Percentiles rank a stretch among this genome's conserved stretches.
Evolutionary conservation across 1,140 invertebrate species (phyloP).

Genomic region (Sminthurinus signatus): DNA sequence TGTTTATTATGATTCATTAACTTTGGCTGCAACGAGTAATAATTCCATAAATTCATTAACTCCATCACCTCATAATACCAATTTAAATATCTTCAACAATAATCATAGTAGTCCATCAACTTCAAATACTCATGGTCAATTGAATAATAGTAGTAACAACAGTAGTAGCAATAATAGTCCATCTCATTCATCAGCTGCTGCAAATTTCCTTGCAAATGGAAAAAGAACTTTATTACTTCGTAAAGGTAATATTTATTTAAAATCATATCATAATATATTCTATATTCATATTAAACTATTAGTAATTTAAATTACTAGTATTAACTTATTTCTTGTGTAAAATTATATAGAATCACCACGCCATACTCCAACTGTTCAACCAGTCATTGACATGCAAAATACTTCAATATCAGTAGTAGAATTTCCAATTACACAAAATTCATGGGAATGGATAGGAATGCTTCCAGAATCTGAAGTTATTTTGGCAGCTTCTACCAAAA

Average conservation of each 20-base stretch:
- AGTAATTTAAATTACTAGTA: too few species aligned
- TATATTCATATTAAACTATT: too few species aligned
- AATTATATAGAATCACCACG: constrained; percentile 1
- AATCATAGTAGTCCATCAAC: background rate
- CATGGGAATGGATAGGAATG: constrained; percentile 59
- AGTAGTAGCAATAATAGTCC: constrained; percentile 18
- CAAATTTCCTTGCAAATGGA: constrained; percentile 25
- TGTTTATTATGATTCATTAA: constrained; percentile 10
- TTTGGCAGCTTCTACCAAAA: constrained; percentile 43
- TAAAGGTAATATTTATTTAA: constrained; percentile 12
- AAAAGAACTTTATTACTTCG: constrained; percentile 26
- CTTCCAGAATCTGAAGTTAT: constrained; percentile 51
- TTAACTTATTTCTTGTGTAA: too few species aligned
- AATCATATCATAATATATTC: background rate
- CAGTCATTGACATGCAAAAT: background rate
- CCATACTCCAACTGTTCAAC: background rate
- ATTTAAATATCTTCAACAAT: too few species aligned
- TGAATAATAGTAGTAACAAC: too few species aligned
- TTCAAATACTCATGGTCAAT: background rate
- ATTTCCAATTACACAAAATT: constrained; percentile 27
- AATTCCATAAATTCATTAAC: too few species aligned
- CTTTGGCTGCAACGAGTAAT: background rate
- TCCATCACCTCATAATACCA: background rate
- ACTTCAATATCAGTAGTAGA: constrained; percentile 23
- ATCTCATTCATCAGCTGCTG: constrained; percentile 20